Evolutionary conservation across 2,888 invertebrate genomes (phyloP).

Genomic region (Gnatocerus cornutus): DNA sequence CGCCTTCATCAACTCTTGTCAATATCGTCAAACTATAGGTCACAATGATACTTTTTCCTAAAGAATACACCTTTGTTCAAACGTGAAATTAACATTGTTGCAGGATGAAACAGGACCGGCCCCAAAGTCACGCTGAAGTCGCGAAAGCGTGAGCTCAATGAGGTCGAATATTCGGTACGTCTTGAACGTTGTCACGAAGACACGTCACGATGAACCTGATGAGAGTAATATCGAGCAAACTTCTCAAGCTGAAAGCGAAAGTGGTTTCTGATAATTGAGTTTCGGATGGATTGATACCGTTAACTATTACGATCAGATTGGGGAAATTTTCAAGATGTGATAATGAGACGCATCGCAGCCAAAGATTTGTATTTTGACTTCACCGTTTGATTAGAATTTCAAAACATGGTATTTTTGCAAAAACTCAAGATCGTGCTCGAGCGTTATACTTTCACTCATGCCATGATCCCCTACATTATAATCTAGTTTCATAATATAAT

Average conservation of each 20-base stretch:
- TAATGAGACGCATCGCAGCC: neutral
- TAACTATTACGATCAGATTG: constrained; percentile 6
- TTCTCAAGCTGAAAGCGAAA: constrained; percentile 39
- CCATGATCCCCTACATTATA: too few species aligned
- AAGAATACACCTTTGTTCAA: neutral
- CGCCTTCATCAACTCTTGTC: constrained; percentile 48
- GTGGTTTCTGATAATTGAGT: constrained; percentile 40
- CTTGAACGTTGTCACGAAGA: constrained; percentile 45
- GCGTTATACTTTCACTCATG: too few species aligned
- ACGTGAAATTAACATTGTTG: constrained; percentile 28
- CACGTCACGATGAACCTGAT: constrained; percentile 42
- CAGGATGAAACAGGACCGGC: constrained; percentile 26
- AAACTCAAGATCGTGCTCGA: too few species aligned
- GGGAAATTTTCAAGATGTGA: constrained; percentile 10
- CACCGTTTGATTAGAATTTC: too few species aligned
- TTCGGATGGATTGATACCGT: constrained; percentile 26
- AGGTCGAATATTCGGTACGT: constrained; percentile 42
- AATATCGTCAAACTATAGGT: constrained; percentile 44
- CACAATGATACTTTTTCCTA: constrained; percentile 23
- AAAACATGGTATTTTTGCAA: too few species aligned
- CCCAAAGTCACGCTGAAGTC: constrained; percentile 37
- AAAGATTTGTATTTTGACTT: too few species aligned
- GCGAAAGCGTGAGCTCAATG: constrained; percentile 43
- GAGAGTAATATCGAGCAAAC: constrained; percentile 36
- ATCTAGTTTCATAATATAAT: too few species aligned